A percentile compares a stretch with the other conserved stretches of the same genome.
Evolutionary conservation across 2,113 vertebrate genomes (phyloP).

Genomic region (Tragelaphus strepsiceros): DNA sequence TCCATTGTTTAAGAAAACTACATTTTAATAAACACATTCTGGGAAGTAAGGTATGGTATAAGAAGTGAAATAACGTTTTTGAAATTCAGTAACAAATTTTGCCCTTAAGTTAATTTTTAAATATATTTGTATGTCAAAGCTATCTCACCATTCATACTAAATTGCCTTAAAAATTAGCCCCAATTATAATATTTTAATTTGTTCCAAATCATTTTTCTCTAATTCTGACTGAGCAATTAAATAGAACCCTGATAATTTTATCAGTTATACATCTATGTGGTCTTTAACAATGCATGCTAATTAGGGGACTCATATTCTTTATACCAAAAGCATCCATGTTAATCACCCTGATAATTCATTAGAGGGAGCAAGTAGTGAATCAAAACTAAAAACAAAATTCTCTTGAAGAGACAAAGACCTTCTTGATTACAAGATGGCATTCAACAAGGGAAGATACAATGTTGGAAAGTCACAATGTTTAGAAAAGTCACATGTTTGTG

Average conservation of each 20-base stretch:
- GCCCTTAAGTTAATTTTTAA: neutral
- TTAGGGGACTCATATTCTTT: conserved; percentile 7
- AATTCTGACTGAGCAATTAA: conserved; percentile 38
- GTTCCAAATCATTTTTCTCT: conserved; percentile 29
- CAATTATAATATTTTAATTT: neutral
- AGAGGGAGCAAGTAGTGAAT: conserved; percentile 53
- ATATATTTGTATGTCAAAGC: conserved; percentile 27
- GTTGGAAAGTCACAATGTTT: conserved; percentile 26
- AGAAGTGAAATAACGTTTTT: conserved; percentile 33
- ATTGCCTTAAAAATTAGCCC: neutral
- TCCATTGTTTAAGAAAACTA: conserved; percentile 38
- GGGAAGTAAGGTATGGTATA: conserved; percentile 36
- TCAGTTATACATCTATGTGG: neutral
- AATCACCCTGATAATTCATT: conserved; percentile 48
- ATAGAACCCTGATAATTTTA: neutral
- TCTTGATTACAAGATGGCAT: conserved; percentile 31
- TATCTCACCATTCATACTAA: neutral
- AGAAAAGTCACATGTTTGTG: conserved; percentile 20
- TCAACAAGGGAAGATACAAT: conserved; percentile 22
- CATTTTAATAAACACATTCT: conserved; percentile 31
- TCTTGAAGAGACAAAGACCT: conserved; percentile 29
- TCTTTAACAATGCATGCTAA: neutral
- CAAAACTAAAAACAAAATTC: conserved; percentile 60
- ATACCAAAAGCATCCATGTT: conserved; percentile 7
- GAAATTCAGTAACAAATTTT: conserved; percentile 1